Percentiles rank a stretch among this genome's conserved stretches.
phyloP scores from a whole-genome alignment of 2,113 vertebrate species.

The Stegostoma tigrinum region DNA sequence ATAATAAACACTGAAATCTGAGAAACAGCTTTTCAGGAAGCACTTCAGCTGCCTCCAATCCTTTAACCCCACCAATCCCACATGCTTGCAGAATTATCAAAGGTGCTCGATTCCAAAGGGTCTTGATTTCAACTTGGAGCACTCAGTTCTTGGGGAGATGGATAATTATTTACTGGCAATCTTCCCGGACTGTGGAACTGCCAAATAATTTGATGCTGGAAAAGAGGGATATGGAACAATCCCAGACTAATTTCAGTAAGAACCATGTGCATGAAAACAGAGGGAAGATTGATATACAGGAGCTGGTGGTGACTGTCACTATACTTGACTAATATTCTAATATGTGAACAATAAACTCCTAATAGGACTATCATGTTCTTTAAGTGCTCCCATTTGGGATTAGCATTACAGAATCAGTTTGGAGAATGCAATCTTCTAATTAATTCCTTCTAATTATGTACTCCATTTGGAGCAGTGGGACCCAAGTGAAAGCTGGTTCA shows the following conservation, averaged over 20 bases:
- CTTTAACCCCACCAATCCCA: not conserved
- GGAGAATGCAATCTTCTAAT: not conserved
- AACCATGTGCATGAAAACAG: not conserved
- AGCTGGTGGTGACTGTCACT: not conserved
- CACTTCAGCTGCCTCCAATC: not conserved
- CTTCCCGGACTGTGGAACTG: not conserved
- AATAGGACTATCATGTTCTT: not conserved
- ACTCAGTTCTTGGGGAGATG: not conserved
- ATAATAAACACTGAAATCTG: constrained; percentile 8
- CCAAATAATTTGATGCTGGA: not conserved
- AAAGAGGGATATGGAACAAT: not conserved
- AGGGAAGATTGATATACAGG: not conserved
- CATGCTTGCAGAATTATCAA: not conserved
- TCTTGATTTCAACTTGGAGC: not conserved
- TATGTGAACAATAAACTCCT: not conserved
- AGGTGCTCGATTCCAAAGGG: not conserved
- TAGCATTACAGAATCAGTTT: not conserved
- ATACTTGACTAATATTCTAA: not conserved
- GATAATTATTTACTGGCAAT: constrained; percentile 6
- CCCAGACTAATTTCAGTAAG: not conserved
- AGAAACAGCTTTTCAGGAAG: constrained; percentile 8
- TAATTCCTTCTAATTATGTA: not conserved
- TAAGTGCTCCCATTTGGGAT: not conserved
- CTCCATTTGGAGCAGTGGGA: not conserved
- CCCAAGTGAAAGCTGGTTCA: not conserved